These are phyloP conservation scores for Nomada flava DNA, from an alignment of 2,888 invertebrate species.

Conservation along the genomic window DNA sequence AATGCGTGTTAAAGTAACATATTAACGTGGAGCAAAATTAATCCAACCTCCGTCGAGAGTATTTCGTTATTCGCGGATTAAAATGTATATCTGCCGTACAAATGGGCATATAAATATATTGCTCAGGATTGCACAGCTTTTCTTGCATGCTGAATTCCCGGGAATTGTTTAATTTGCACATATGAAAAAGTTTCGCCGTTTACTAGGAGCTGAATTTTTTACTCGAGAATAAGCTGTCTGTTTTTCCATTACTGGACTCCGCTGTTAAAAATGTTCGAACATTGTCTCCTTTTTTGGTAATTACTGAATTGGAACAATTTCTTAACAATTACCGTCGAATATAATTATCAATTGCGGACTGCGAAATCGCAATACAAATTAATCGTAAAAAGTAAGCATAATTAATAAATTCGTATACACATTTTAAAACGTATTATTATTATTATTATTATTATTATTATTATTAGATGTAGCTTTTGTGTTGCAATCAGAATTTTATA, in stretches of 20 bases:
- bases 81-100: conserved; percentile 16
- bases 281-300: no score
- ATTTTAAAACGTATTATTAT: no score
- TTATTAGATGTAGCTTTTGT: no score
- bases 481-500: no score
- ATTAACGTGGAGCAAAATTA: conserved; percentile 15
- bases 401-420: not conserved
- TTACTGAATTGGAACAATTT: no score
- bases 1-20: not conserved
- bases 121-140: not conserved
- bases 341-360: no score
- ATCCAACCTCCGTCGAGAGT: not conserved
- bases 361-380: no score
- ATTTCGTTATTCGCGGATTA: conserved; percentile 13
- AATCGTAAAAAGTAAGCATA: not conserved
- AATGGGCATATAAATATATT: conserved; percentile 2
- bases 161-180: not conserved
- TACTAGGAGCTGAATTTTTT: not conserved
- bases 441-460: no score
- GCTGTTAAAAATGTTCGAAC: not conserved
- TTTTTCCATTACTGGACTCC: not conserved
- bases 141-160: not conserved
- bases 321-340: no score
- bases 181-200: not conserved
- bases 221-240: no score